Evolutionary conservation across 2,113 vertebrate species (phyloP).

Genomic region (Channa argus): DNA sequence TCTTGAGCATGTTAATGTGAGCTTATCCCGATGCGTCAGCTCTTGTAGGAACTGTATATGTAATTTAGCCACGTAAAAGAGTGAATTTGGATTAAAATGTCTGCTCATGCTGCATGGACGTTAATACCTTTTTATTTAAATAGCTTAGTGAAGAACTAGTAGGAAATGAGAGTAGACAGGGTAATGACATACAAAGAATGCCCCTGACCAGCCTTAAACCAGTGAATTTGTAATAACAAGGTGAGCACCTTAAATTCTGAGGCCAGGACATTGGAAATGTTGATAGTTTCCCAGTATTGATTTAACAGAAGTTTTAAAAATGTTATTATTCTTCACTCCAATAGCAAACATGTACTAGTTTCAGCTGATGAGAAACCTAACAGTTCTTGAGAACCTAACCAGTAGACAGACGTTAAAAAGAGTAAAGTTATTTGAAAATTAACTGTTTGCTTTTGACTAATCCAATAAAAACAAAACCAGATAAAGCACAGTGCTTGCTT

Average conservation of each 20-base stretch:
- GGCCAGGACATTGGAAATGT: not conserved
- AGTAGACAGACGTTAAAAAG: no score
- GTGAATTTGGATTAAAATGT: not conserved
- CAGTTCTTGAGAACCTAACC: no score
- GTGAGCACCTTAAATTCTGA: not conserved
- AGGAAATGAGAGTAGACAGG: not conserved
- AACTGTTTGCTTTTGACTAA: no score
- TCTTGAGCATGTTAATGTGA: no score
- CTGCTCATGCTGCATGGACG: not conserved
- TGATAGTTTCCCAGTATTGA: not conserved
- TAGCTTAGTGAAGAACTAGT: not conserved
- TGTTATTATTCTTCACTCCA: no score
- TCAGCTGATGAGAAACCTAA: no score
- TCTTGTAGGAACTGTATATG: not conserved
- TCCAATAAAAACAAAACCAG: no score
- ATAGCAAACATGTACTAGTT: no score
- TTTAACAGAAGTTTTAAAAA: no score
- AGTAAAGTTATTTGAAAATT: no score
- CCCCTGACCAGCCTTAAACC: not conserved
- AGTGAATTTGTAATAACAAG: conserved; percentile 4
- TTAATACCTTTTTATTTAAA: not conserved
- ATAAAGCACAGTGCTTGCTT: no score
- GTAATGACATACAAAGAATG: not conserved
- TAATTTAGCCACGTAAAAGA: no score
- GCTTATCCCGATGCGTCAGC: conserved; percentile 4